phyloP scores from a whole-genome alignment of 1,140 invertebrate species.

The Philotrypesis tridentata region DNA sequence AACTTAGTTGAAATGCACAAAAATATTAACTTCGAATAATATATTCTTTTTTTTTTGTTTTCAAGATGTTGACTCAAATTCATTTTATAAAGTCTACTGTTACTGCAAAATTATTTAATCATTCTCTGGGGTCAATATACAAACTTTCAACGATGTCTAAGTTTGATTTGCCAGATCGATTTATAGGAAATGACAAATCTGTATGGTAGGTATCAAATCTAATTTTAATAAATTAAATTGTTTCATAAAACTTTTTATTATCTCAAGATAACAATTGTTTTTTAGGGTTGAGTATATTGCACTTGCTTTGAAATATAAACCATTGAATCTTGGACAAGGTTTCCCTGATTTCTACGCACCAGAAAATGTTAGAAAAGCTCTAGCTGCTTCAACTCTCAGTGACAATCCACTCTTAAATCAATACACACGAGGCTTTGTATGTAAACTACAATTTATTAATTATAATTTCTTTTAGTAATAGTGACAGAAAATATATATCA shows the following conservation, averaged over 20 bases:
- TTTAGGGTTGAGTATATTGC: slow-evolving; percentile 96
- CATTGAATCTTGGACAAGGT: slow-evolving; percentile 97
- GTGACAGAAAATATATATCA: no score
- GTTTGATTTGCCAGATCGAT: slow-evolving; percentile 72
- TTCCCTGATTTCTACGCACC: slow-evolving; percentile 96
- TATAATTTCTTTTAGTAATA: not conserved
- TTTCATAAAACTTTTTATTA: no score
- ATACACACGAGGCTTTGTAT: slow-evolving; percentile 92
- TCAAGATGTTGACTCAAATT: slow-evolving; percentile 55
- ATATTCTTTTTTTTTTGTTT: slow-evolving; percentile 34
- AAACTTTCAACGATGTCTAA: slow-evolving; percentile 65
- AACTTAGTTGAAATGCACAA: not conserved
- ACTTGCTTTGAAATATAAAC: slow-evolving; percentile 90
- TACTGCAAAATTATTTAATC: slow-evolving; percentile 29
- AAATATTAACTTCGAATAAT: not conserved
- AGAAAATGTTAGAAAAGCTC: slow-evolving; percentile 85
- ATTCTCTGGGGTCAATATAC: slow-evolving; percentile 45
- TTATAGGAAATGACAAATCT: slow-evolving; percentile 73
- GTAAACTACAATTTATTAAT: slow-evolving; percentile 55
- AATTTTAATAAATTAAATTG: not conserved
- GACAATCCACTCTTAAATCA: slow-evolving; percentile 90
- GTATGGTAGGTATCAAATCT: slow-evolving; percentile 71
- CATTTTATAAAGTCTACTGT: slow-evolving; percentile 33
- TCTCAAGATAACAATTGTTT: slow-evolving; percentile 53
- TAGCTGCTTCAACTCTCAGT: slow-evolving; percentile 80